Percentiles rank a stretch among this genome's conserved stretches.
These are phyloP conservation scores for Drosophila prostipennis DNA, from an alignment of 2,888 invertebrate species.

Conservation along the genomic window DNA sequence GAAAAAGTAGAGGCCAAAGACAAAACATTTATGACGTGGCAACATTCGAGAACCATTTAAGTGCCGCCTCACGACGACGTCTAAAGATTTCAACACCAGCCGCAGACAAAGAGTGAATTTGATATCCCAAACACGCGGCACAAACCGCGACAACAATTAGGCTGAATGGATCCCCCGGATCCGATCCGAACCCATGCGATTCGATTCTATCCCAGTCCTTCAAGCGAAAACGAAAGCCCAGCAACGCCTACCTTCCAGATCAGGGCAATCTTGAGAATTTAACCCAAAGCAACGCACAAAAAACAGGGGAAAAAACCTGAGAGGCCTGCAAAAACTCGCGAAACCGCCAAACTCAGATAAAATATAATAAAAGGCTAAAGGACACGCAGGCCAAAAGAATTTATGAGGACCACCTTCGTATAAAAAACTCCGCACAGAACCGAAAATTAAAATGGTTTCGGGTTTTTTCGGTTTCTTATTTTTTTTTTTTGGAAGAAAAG, in stretches of 20 bases:
- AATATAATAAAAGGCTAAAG: conserved; percentile 78
- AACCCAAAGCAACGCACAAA: conserved; percentile 4
- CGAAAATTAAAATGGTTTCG: conserved; percentile 68
- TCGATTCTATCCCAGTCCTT: conserved; percentile 45
- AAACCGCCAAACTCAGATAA: conserved; percentile 41
- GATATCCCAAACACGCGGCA: conserved; percentile 65
- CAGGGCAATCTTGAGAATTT: conserved; percentile 56
- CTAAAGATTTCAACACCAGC: conserved; percentile 57
- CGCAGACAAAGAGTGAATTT: conserved; percentile 49
- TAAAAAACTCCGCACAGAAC: conserved; percentile 29
- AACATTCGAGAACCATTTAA: conserved; percentile 52
- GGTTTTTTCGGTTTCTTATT: no score
- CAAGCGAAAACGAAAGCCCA: conserved; percentile 67
- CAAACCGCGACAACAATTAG: conserved; percentile 73
- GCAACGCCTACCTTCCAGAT: conserved; percentile 42
- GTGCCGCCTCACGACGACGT: conserved; percentile 60
- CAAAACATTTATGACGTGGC: conserved; percentile 63
- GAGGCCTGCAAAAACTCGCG: conserved; percentile 27
- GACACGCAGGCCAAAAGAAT: conserved; percentile 74
- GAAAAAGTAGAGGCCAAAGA: conserved; percentile 36
- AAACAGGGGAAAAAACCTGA: conserved; percentile 22
- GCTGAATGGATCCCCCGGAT: conserved; percentile 17
- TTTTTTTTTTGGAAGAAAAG: conserved; percentile 32
- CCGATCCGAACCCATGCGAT: conserved; percentile 10
- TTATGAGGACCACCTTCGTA: conserved; percentile 75